Percentiles rank a stretch among this genome's conserved stretches.
Evolutionary conservation across 2,113 vertebrate species (phyloP).

Genomic region (Lichenostomus cassidix): DNA sequence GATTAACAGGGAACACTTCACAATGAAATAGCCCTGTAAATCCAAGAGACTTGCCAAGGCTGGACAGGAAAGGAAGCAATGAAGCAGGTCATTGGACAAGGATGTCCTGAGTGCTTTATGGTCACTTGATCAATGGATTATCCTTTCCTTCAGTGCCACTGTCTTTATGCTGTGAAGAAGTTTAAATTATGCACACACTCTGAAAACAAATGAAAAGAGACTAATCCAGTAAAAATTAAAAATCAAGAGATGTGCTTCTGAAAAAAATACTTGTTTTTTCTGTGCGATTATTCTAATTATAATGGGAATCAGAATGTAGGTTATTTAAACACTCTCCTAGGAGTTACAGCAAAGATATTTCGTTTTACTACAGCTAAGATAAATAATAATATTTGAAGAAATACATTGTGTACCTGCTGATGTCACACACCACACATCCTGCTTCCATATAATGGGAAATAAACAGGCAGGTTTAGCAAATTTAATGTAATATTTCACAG

Average conservation of each 20-base stretch:
- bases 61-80: not conserved
- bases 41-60: not conserved
- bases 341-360: not conserved
- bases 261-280: not conserved
- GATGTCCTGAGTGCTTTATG: not conserved
- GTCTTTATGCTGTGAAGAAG: not conserved
- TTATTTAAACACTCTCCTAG: not conserved
- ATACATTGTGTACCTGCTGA: not conserved
- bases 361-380: not conserved
- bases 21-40: not conserved
- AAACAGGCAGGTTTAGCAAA: not conserved
- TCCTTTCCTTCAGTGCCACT: not conserved
- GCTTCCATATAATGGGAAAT: not conserved
- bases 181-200: not conserved
- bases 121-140: not conserved
- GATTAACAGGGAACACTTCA: not conserved
- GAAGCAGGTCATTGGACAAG: not conserved
- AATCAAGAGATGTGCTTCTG: not conserved
- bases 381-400: not conserved
- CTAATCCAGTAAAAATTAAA: not conserved
- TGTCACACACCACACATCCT: not conserved
- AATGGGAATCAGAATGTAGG: not conserved
- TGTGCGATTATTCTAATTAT: not conserved
- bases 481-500: not conserved
- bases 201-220: not conserved